A percentile compares a stretch with the other conserved stretches of the same genome.
Conservation (phyloP, 2,888 invertebrate species). For the Galeopsomyia nigrocyanea region DNA sequence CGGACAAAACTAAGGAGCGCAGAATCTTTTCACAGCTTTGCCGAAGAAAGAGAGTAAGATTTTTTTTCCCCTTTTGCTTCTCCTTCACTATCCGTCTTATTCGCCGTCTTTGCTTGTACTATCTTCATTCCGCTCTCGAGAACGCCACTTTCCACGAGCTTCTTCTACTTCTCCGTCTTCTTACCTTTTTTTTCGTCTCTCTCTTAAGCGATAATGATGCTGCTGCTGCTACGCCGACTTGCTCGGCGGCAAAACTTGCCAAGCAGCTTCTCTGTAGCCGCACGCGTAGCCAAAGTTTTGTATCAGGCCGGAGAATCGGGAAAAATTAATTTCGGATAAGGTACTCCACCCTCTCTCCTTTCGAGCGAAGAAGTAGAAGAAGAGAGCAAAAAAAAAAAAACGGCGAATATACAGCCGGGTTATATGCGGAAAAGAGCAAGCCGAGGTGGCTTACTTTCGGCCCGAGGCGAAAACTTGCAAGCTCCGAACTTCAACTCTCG, state of each 20-base stretch:
- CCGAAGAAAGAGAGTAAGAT: conserved; percentile 5
- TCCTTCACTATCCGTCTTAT: conserved; percentile 13
- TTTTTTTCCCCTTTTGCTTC: conserved; percentile 21
- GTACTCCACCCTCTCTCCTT: not conserved
- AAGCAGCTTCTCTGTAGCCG: conserved; percentile 37
- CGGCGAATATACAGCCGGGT: too few relatives aligned
- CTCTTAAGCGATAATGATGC: conserved; percentile 42
- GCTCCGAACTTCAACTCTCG: conserved; percentile 16
- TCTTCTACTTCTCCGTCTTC: not conserved
- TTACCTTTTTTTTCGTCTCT: conserved; percentile 18
- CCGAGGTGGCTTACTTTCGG: not conserved
- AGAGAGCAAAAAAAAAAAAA: too few relatives aligned
- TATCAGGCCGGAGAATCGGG: conserved; percentile 48
- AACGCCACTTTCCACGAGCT: not conserved
- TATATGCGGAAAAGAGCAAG: not conserved
- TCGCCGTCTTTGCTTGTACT: not conserved
- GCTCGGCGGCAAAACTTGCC: conserved; percentile 42
- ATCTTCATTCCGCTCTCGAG: not conserved
- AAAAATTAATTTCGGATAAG: conserved; percentile 53
- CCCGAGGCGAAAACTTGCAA: conserved; percentile 15
- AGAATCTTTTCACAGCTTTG: not conserved
- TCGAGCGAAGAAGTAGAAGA: too few relatives aligned
- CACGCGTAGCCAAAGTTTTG: conserved; percentile 43
- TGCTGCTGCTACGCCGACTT: conserved; percentile 22
- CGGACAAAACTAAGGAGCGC: not conserved